Conservation (phyloP, 2,113 vertebrate genomes). For the Okapia johnstoni region DNA sequence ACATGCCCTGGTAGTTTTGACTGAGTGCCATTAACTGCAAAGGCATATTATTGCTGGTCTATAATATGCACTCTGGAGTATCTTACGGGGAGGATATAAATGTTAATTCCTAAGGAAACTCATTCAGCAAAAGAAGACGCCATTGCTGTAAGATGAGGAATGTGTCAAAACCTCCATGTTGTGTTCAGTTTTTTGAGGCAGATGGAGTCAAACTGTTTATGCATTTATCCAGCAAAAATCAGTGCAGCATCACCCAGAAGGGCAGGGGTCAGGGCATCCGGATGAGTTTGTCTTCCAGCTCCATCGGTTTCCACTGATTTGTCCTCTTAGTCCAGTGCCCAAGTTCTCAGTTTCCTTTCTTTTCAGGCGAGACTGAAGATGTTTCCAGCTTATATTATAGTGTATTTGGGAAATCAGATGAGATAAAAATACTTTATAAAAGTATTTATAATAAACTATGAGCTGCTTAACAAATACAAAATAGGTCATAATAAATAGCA, state of each 20-base stretch:
- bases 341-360: background rate
- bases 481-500: background rate
- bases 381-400: background rate
- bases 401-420: background rate
- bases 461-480: background rate
- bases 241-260: background rate
- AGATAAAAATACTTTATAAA: background rate
- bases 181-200: background rate
- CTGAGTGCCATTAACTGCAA: slow-evolving; percentile 69
- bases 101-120: slow-evolving; percentile 65
- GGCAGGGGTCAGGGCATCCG: background rate
- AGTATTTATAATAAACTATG: background rate
- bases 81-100: slow-evolving; percentile 57
- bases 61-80: slow-evolving; percentile 56
- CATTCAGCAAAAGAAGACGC: slow-evolving; percentile 41
- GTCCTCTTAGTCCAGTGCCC: background rate
- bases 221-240: background rate
- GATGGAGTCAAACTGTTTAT: background rate
- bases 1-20: slow-evolving; percentile 72
- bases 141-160: background rate
- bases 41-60: slow-evolving; percentile 53
- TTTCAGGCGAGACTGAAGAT: background rate
- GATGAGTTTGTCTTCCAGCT: background rate
- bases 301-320: background rate
- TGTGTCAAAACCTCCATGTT: slow-evolving; percentile 2